Percentiles rank a stretch among this genome's conserved stretches.
Conservation (phyloP, 2,113 vertebrate genomes). For the Burhinus bistriatus region DNA sequence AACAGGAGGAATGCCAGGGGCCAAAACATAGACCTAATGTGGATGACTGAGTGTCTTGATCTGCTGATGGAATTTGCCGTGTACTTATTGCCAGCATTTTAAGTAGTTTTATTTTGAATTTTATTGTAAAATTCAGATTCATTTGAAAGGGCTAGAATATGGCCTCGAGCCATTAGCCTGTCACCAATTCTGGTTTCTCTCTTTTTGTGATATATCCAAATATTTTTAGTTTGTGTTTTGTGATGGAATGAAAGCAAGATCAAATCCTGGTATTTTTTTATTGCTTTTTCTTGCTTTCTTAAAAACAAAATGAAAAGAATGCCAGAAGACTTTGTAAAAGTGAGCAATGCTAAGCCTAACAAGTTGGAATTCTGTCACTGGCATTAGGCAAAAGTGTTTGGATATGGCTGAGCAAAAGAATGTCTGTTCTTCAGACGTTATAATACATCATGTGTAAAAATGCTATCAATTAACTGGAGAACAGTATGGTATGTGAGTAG, state of each 20-base stretch:
- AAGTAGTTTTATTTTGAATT: not conserved
- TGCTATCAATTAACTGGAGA: not conserved
- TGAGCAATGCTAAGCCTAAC: not conserved
- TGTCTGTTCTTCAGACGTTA: not conserved
- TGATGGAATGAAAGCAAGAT: not conserved
- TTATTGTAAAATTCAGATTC: not conserved
- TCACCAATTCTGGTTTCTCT: not conserved
- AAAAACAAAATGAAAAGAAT: not conserved
- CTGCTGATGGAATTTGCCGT: not conserved
- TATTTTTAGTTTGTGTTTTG: not conserved
- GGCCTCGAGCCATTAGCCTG: not conserved
- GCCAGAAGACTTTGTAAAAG: not conserved
- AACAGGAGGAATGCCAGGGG: not conserved
- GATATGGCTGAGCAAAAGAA: not conserved
- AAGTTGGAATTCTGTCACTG: not conserved
- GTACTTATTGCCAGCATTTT: not conserved
- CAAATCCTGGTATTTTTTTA: not conserved
- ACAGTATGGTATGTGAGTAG: not conserved
- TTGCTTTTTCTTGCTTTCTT: not conserved
- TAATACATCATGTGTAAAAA: not conserved
- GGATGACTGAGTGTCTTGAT: not conserved
- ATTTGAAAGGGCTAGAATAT: not conserved
- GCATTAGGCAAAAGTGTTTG: not conserved
- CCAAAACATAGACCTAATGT: conserved; percentile 3
- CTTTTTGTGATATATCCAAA: not conserved